Base-by-base conservation (phyloP, 2,888 invertebrate species). In the Drosophila quinaria region DNA sequence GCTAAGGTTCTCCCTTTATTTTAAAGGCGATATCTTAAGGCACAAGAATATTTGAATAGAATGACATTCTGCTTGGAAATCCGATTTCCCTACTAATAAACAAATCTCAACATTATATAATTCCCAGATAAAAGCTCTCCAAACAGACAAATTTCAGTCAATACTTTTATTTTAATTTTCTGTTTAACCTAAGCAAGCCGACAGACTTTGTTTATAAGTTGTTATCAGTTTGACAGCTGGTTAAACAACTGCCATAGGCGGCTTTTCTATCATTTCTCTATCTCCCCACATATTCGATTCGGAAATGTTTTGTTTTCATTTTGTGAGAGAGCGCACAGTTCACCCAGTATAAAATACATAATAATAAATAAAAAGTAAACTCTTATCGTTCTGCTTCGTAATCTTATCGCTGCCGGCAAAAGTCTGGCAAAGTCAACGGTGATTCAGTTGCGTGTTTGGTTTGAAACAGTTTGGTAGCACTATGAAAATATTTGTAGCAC, bases 381-480 rank as follows among this genome's bases (percentile, higher is more conserved):
- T 49, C 11, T 65, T 56, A 61, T 61, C 55, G 17, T 4, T 25
- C 3, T 6, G 22, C 3, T 13, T 19, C 9, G 41, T 47, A 22
- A 74, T 64, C 74, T 74, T 47, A 74, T 74, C 74, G 22, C n/a
- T 10, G 49, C 19, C 51, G 67, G 74, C 41, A 31, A 15, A 29
- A 6, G 17, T 15, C 29, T 6, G 46, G 35, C 19, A 11, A 22
- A 31, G 22, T 35, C 33, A 22, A 6, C 0, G 33, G 68, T 81
- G 77, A 85, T 37, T 80, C 80, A 79, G 74, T 81, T 56, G 56
- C 33, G 17, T 22, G 6, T 31, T 33, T 37, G 35, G 15, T 6
- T 22, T 55, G 33, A 51, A 49, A 33, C 33, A 1, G 29, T 29
- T 47, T 11, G 35, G 19, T 37, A 52, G n/a, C 25, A 52, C 37